A percentile compares a stretch with the other conserved stretches of the same genome.
Evolutionary conservation across 92 coral and sea anemone species (phyloP).

Genomic region (Siderastrea radians): DNA sequence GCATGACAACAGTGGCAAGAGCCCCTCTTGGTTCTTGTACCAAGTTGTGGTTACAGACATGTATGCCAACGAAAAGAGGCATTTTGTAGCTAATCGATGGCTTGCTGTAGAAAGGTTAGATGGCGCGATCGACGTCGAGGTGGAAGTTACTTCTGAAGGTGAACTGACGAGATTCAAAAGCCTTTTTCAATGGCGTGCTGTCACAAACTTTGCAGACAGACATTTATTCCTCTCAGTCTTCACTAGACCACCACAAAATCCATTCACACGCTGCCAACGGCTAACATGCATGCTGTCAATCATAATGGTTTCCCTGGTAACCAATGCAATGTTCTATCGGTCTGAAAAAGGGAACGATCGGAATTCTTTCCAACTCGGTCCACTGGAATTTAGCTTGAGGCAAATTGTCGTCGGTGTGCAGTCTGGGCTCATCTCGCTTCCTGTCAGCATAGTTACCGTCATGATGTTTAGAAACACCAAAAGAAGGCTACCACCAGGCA

Average conservation of each 20-base stretch:
- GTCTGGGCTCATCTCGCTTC: slow-evolving; percentile 84
- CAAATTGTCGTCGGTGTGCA: slow-evolving; percentile 90
- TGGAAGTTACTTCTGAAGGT: slow-evolving; percentile 66
- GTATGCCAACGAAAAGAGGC: slow-evolving; percentile 56
- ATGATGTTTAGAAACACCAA: slow-evolving; percentile 82
- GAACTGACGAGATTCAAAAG: slow-evolving; percentile 76
- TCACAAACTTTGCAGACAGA: slow-evolving; percentile 78
- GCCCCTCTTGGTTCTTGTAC: slow-evolving; percentile 87
- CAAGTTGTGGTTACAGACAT: slow-evolving; percentile 70
- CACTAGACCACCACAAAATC: slow-evolving; percentile 71
- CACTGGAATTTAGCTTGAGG: slow-evolving; percentile 83
- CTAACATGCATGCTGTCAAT: slow-evolving; percentile 38
- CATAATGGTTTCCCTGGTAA: slow-evolving; percentile 22
- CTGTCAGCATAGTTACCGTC: slow-evolving; percentile 80
- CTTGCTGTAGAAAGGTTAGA: slow-evolving; percentile 81
- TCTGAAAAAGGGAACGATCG: slow-evolving; percentile 47
- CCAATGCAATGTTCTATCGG: slow-evolving; percentile 43
- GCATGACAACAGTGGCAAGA: slow-evolving; percentile 85
- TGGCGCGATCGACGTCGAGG: slow-evolving; percentile 75
- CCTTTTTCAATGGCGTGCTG: slow-evolving; percentile 68
- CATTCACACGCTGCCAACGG: slow-evolving; percentile 58
- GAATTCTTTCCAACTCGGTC: slow-evolving; percentile 81
- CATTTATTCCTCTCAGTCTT: slow-evolving; percentile 87
- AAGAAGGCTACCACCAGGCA: neutral
- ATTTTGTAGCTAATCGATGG: slow-evolving; percentile 87